These are phyloP conservation scores for Leptarthrus brevirostris DNA, from an alignment of 2,888 invertebrate species.

Conservation along the genomic window DNA sequence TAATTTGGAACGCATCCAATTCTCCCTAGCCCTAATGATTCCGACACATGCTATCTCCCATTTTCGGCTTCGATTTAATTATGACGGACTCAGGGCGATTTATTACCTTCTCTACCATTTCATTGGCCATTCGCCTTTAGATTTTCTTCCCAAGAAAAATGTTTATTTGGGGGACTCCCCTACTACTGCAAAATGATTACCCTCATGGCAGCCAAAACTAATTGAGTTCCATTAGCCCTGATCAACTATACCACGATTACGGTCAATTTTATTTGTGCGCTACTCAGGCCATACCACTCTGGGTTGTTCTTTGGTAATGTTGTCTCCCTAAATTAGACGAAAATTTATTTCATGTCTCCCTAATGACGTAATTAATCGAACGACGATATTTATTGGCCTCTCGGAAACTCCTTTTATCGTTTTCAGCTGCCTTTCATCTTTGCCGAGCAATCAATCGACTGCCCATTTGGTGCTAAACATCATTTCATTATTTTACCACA, in stretches of 20 bases:
- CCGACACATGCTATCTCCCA: constrained; percentile 40
- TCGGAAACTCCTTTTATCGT: background rate
- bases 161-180: constrained; percentile 27
- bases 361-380: constrained; percentile 47
- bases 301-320: background rate
- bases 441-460: background rate
- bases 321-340: constrained; percentile 13
- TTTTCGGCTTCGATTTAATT: constrained; percentile 45
- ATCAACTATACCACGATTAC: constrained; percentile 27
- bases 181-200: background rate
- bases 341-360: constrained; percentile 39
- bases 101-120: constrained; percentile 17
- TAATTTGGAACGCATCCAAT: constrained; percentile 41
- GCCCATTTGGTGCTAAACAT: background rate
- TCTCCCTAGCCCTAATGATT: constrained; percentile 27
- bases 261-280: constrained; percentile 31
- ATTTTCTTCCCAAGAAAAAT: constrained; percentile 1
- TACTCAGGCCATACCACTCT: background rate
- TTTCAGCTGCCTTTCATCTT: background rate
- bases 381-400: constrained; percentile 30
- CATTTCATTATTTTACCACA: background rate
- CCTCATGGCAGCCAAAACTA: constrained; percentile 8
- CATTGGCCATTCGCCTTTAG: constrained; percentile 17
- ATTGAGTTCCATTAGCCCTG: constrained; percentile 39
- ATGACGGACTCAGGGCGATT: constrained; percentile 37